Conservation (phyloP, 2,888 invertebrate species). For the Muschampia plurimacula region DNA sequence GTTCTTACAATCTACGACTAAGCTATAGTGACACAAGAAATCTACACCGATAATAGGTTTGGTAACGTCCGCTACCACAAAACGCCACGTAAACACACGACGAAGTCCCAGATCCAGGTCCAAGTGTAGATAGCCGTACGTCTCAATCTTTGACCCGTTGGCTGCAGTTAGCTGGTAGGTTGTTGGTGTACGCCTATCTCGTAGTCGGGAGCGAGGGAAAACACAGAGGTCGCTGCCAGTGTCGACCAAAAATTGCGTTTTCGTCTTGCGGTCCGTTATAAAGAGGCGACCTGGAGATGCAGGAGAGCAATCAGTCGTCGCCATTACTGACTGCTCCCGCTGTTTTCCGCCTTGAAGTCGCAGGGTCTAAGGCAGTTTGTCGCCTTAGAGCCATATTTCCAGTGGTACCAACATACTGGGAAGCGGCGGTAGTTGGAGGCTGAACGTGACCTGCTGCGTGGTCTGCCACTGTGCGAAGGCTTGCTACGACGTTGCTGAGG, state of each 20-base stretch:
- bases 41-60: not conserved
- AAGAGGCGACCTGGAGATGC: constrained; percentile 46
- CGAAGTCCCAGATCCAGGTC: not conserved
- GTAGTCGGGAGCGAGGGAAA: constrained; percentile 43
- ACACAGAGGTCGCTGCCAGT: constrained; percentile 45
- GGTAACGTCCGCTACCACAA: not conserved
- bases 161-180: constrained; percentile 50
- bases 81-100: not conserved
- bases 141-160: constrained; percentile 47
- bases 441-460: constrained; percentile 7
- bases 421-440: not conserved
- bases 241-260: constrained; percentile 43
- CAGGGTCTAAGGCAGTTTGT: constrained; percentile 27
- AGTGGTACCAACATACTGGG: constrained; percentile 31
- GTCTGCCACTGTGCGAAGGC: not conserved
- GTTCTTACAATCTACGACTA: not conserved
- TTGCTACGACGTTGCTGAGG: not conserved
- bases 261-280: constrained; percentile 44
- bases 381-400: constrained; percentile 27
- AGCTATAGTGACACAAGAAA: not conserved
- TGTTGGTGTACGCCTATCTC: constrained; percentile 42
- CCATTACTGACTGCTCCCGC: constrained; percentile 48
- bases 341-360: constrained; percentile 40
- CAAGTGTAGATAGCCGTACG: constrained; percentile 14
- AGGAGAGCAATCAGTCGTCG: constrained; percentile 46